These are phyloP conservation scores for Steinernema feltiae DNA, from an alignment of 1,140 invertebrate species.

Conservation along the genomic window DNA sequence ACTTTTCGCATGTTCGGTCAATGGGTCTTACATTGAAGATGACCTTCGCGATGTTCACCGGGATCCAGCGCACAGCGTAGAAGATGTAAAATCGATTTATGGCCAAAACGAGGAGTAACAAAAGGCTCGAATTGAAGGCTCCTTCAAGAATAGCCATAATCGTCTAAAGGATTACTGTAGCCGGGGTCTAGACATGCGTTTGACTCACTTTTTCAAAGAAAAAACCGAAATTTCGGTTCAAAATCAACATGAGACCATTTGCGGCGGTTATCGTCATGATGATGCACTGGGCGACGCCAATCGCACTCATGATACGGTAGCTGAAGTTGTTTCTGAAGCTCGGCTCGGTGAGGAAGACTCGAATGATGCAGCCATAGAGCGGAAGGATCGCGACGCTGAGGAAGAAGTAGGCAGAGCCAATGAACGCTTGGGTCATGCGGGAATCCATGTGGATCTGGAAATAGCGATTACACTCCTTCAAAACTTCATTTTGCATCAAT, in stretches of 20 bases:
- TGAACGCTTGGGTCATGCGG: background rate
- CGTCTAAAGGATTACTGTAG: background rate
- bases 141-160: background rate
- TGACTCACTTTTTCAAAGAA: background rate
- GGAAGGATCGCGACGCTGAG: background rate
- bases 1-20: too few relatives aligned
- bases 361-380: background rate
- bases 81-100: conserved; percentile 2
- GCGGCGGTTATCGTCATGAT: background rate
- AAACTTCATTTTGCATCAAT: too few relatives aligned
- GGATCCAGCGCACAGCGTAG: background rate
- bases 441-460: background rate
- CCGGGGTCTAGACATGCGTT: background rate
- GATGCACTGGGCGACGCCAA: background rate
- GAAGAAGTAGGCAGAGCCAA: background rate
- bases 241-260: background rate
- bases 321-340: conserved; percentile 1
- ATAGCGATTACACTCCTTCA: too few relatives aligned
- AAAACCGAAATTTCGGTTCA: background rate
- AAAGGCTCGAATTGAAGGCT: background rate
- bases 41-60: background rate
- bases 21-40: background rate
- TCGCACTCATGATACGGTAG: conserved; percentile 1
- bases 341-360: background rate
- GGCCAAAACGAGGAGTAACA: background rate